These are phyloP conservation scores for Cyclura pinguis DNA, from an alignment of 2,797 vertebrate genomes.

Conservation along the genomic window DNA sequence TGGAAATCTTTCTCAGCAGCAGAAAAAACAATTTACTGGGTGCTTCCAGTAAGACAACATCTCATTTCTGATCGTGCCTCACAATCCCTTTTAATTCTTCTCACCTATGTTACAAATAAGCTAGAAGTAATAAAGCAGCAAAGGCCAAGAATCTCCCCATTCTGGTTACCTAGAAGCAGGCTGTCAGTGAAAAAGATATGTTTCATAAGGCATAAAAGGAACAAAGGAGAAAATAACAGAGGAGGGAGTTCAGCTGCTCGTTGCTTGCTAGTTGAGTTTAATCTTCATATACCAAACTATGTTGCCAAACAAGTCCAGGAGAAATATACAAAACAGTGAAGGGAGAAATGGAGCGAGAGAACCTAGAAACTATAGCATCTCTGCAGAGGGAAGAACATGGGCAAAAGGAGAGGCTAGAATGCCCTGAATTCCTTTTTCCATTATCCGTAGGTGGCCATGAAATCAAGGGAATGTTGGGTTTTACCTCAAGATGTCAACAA, in stretches of 20 bases:
- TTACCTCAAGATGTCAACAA: conserved; percentile 51
- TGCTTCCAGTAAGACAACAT: no score
- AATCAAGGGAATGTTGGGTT: neutral
- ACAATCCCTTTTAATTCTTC: neutral
- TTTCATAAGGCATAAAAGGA: neutral
- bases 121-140: no score
- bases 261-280: neutral
- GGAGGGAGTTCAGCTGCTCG: neutral
- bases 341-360: neutral
- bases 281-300: neutral
- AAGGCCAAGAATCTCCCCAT: neutral
- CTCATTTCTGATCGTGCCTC: no score
- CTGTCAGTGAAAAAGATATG: neutral
- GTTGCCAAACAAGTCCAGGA: neutral
- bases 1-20: neutral
- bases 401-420: neutral
- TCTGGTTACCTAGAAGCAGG: neutral
- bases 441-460: conserved; percentile 27
- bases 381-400: neutral
- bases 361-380: conserved; percentile 17
- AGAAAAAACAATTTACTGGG: neutral
- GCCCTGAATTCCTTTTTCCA: neutral
- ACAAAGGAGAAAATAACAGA: neutral
- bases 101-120: neutral
- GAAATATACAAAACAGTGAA: neutral